phyloP scores from a whole-genome alignment of 2,113 vertebrate species.

The Odontophorus gujanensis region DNA sequence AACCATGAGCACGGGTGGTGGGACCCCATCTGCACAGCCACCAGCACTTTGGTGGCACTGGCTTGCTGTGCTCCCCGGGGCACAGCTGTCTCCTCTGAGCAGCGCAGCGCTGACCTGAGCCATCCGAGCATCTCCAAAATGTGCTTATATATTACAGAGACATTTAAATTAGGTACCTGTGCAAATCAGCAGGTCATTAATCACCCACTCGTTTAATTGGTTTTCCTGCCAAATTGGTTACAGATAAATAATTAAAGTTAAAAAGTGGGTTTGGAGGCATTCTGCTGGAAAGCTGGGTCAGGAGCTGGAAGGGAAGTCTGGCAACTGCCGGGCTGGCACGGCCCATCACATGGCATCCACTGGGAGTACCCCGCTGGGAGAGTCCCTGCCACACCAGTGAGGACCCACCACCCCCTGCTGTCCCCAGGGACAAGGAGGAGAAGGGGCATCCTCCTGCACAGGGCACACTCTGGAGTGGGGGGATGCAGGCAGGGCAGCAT shows the following conservation, averaged over 20 bases:
- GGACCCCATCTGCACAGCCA: fast-evolving
- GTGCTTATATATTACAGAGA: conserved; percentile 65
- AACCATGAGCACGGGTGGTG: fast-evolving
- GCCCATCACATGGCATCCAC: fast-evolving
- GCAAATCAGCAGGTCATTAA: conserved; percentile 71
- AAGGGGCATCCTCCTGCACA: neutral
- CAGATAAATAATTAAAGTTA: conserved; percentile 79
- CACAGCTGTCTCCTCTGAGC: neutral
- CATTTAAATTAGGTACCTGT: conserved; percentile 77
- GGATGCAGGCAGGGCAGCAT: neutral
- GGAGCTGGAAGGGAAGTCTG: conserved; percentile 39
- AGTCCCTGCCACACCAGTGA: neutral
- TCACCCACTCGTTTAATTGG: conserved; percentile 76
- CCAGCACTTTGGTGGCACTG: fast-evolving
- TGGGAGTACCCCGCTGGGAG: fast-evolving
- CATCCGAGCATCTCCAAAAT: conserved; percentile 41
- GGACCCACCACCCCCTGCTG: neutral
- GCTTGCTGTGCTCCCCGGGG: neutral
- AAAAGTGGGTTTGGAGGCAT: conserved; percentile 69
- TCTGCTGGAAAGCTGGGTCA: conserved; percentile 61
- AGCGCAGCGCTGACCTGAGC: neutral
- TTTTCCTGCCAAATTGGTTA: conserved; percentile 78
- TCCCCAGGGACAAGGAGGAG: neutral
- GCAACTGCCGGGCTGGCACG: neutral
- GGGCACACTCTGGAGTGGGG: fast-evolving